Conservation (phyloP, 2,797 vertebrate genomes). For the Rhabdomys pumilio region DNA sequence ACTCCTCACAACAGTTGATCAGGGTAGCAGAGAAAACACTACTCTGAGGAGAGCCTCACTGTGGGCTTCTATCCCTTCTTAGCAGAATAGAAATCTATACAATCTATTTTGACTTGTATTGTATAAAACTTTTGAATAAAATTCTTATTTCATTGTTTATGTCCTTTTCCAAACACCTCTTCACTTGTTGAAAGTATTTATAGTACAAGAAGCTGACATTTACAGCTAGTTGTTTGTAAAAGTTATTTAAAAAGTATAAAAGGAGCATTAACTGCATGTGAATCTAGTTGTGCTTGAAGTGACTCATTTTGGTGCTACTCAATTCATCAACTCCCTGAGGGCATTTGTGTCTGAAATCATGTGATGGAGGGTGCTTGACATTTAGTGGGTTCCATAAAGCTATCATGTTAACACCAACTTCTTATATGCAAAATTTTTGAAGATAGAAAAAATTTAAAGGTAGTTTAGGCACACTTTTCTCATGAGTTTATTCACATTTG, state of each 20-base stretch:
- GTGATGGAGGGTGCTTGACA: neutral
- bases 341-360: conserved; percentile 58
- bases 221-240: conserved; percentile 31
- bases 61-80: neutral
- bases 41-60: neutral
- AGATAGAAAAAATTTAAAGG: neutral
- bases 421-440: neutral
- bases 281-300: neutral
- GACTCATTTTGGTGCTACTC: conserved; percentile 55
- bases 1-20: neutral
- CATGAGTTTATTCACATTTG: conserved; percentile 2
- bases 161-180: neutral
- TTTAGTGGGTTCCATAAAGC: neutral
- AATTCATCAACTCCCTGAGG: conserved; percentile 1
- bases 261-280: neutral
- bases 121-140: conserved; percentile 60
- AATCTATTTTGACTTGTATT: neutral
- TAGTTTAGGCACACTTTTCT: neutral
- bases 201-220: neutral
- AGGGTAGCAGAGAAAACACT: conserved; percentile 16
- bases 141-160: conserved; percentile 6
- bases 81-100: conserved; percentile 29
- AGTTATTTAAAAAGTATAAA: conserved; percentile 23
- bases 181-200: conserved; percentile 45
- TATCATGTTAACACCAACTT: neutral